phyloP scores from a whole-genome alignment of 2,113 vertebrate genomes.

The Manacus vitellinus region DNA sequence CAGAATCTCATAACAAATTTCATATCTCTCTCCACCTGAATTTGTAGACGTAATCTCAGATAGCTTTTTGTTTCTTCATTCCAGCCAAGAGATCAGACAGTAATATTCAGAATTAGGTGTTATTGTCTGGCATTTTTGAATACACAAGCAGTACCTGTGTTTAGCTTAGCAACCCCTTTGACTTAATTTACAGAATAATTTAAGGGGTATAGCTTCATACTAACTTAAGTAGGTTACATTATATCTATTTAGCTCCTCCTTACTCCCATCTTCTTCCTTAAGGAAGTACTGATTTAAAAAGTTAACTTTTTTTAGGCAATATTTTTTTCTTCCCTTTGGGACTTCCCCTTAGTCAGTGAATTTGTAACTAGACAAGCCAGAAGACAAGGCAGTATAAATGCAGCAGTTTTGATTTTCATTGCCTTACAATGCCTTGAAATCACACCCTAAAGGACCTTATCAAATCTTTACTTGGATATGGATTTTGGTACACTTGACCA shows the following conservation, averaged over 20 bases:
- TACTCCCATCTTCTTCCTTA: not conserved
- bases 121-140: not conserved
- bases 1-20: not conserved
- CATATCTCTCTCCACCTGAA: not conserved
- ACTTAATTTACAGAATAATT: not conserved
- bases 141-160: not conserved
- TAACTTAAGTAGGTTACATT: not conserved
- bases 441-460: not conserved
- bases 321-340: not conserved
- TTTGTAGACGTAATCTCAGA: not conserved
- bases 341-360: not conserved
- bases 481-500: not conserved
- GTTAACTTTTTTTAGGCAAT: not conserved
- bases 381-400: not conserved
- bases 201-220: not conserved
- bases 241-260: not conserved
- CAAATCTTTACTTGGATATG: not conserved
- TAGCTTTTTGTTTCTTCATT: not conserved
- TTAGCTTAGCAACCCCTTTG: not conserved
- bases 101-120: not conserved
- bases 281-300: not conserved
- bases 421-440: not conserved
- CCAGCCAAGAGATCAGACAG: not conserved
- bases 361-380: not conserved
- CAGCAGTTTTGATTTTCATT: not conserved